Evolutionary conservation across 2,113 vertebrate genomes (phyloP).

Genomic region (Bubalus kerabau): DNA sequence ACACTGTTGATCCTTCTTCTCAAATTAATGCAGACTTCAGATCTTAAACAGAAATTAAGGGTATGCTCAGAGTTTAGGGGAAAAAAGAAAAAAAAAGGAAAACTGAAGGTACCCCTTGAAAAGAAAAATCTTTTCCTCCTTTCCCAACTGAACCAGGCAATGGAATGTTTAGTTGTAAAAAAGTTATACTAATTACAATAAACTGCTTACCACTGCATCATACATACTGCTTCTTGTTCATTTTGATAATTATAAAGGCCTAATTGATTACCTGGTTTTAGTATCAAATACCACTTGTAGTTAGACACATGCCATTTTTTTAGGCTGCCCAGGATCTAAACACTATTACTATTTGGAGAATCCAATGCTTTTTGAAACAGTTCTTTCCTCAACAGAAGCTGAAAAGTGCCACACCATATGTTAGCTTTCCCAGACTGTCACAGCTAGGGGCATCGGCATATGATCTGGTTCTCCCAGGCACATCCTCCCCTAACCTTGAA

Average conservation of each 20-base stretch:
- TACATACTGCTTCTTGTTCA: not conserved
- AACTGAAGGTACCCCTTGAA: not conserved
- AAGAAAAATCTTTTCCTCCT: not conserved
- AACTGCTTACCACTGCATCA: not conserved
- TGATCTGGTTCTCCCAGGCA: not conserved
- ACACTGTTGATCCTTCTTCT: not conserved
- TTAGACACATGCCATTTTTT: not conserved
- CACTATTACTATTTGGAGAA: not conserved
- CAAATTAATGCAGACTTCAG: not conserved
- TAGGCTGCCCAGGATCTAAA: not conserved
- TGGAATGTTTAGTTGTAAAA: not conserved
- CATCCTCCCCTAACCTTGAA: not conserved
- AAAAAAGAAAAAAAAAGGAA: not conserved
- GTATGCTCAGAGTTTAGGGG: not conserved
- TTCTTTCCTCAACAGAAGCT: not conserved
- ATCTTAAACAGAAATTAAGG: not conserved
- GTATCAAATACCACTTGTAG: not conserved
- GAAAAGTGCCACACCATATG: not conserved
- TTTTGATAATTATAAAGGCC: not conserved
- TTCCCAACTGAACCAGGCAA: not conserved
- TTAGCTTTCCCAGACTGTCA: not conserved
- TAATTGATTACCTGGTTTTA: not conserved
- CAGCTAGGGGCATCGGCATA: not conserved
- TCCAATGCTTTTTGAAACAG: not conserved
- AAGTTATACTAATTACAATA: not conserved